Base-by-base conservation (phyloP, 1,140 invertebrate genomes). In the Druon quercuslanigerum region DNA sequence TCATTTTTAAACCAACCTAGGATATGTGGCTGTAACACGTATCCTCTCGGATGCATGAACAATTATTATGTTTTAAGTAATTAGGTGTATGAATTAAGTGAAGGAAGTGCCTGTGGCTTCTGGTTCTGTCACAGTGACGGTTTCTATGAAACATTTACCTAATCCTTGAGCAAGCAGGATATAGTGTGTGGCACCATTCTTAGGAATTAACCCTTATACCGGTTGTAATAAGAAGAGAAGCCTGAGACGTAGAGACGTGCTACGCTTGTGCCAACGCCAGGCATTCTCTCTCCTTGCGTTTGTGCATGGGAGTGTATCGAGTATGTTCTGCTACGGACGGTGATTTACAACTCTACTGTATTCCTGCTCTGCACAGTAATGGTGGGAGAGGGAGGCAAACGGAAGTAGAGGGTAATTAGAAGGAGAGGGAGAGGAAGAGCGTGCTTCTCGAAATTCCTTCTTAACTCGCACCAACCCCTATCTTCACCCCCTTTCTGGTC, bases 241-340 rank as follows among this genome's bases (percentile, higher is more conserved):
- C 20, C 25, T 66, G 25, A 25, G 19, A 14, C 12, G 20, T 16
- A 40, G 20, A 25, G 25, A 66, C 57, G 57, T 66, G 12, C 16
- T 66, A 66, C 57, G 57, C 57, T 66, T 66, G 40, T 66, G 57
- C 57, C 57, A 66, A 7, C 20, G 11, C 20, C 57, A 66, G 33
- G 25, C 57, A 66, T 14, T 16, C 33, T 66, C 57, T 20, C 25
- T 66, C 33, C 57, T 66, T 46, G 7, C 51, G 74, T 52, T 71
- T 57, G 20, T 77, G 73, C 76, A 54, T 20, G 72, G 72, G 72
- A 78, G 76, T 81, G 52, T 77, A 81, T 81, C 80, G 76, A 81
- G 74, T 79, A 60, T 74, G 72, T 72, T 70, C 77, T 66, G 57
- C 57, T 66, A 66, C 57, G 20, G 57, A 66, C 25, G 57, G 57